Evolutionary conservation across 1,140 invertebrate genomes (phyloP).

Genomic region (Gonioctena quinquepunctata): DNA sequence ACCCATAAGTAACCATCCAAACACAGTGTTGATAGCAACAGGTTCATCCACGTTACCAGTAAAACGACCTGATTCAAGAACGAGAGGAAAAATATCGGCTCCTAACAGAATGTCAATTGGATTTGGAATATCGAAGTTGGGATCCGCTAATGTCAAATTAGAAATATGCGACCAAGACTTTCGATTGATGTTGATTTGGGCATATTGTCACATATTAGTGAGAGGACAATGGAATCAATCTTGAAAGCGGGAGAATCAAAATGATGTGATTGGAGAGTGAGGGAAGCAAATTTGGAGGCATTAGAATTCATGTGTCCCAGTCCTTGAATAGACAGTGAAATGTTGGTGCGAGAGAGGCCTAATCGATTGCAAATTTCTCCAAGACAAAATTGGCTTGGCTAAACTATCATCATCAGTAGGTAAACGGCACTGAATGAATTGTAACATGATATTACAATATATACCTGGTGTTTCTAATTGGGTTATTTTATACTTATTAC

Average conservation of each 20-base stretch:
- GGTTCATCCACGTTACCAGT: background rate
- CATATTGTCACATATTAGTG: background rate
- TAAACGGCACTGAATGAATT: no score
- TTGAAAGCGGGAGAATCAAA: background rate
- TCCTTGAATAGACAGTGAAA: no score
- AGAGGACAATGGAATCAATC: background rate
- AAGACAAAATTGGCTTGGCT: no score
- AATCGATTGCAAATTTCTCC: no score
- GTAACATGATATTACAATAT: no score
- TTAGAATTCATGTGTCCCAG: no score
- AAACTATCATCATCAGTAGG: no score
- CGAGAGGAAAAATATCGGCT: conserved; percentile 12
- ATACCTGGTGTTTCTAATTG: no score
- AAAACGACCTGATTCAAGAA: background rate
- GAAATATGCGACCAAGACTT: background rate
- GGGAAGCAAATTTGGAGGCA: background rate
- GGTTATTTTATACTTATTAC: no score
- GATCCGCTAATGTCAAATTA: conserved; percentile 14
- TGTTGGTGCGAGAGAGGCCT: no score
- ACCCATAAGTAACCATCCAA: conserved; percentile 15
- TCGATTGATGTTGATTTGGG: background rate
- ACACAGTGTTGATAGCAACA: conserved; percentile 5
- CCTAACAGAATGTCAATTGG: conserved; percentile 6
- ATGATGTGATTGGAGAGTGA: background rate
- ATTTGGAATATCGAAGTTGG: background rate